Conservation (phyloP, 2,888 invertebrate genomes). For the Tetanocera ferruginea region DNA sequence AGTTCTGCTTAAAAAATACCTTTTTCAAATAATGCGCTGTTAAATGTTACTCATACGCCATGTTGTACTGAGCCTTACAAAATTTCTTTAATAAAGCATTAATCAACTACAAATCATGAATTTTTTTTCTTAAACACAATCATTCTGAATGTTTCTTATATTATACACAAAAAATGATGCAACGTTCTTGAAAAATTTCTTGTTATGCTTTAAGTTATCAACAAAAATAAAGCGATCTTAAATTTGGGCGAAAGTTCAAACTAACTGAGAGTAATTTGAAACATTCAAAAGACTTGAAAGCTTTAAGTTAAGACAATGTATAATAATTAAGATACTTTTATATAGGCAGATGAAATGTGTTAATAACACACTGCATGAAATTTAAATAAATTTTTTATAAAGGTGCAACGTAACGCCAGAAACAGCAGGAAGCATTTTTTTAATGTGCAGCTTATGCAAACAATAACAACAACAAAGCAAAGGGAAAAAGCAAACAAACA, state of each 20-base stretch:
- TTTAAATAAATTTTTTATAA: too few species aligned
- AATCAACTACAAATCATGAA: neutral
- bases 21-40: neutral
- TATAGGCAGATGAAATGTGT: too few species aligned
- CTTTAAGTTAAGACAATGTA: too few species aligned
- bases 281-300: too few species aligned
- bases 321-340: too few species aligned
- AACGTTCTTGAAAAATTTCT: conserved; percentile 4
- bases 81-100: neutral
- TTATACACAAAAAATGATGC: neutral
- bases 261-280: too few species aligned
- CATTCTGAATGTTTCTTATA: neutral
- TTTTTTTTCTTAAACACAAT: neutral
- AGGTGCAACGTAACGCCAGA: too few species aligned
- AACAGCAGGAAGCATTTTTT: neutral
- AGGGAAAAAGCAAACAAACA: neutral
- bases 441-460: neutral
- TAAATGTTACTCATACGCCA: neutral
- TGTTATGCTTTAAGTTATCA: neutral
- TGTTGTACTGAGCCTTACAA: neutral
- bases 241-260: too few species aligned
- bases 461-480: neutral
- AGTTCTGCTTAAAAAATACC: neutral
- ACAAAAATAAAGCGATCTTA: too few species aligned
- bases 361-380: too few species aligned